Percentiles rank a stretch among this genome's conserved stretches.
These are phyloP conservation scores for Sarcophaga bullata DNA, from an alignment of 1,140 invertebrate species.

Conservation along the genomic window DNA sequence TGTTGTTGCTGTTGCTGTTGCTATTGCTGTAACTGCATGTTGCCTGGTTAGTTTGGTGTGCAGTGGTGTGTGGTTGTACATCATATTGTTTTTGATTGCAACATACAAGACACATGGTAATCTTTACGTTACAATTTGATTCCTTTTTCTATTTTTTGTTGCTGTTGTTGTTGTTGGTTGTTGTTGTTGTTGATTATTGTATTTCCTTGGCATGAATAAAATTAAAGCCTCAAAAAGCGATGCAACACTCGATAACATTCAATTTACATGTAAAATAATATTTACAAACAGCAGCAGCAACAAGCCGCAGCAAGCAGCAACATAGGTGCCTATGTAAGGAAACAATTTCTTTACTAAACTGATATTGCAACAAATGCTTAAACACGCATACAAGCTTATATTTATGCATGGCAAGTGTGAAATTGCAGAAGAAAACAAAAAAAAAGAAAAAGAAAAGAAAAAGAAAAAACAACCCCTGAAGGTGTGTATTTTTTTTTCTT, in stretches of 20 bases:
- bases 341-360: too few species aligned
- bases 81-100: neutral
- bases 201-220: neutral
- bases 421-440: neutral
- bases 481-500: neutral
- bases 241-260: slow-evolving; percentile 20
- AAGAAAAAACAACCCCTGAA: slow-evolving; percentile 11
- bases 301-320: neutral
- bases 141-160: neutral
- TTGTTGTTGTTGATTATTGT: too few species aligned
- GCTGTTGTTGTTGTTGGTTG: too few species aligned
- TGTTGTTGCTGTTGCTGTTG: neutral
- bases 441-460: too few species aligned
- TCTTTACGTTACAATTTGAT: neutral
- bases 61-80: too few species aligned
- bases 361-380: neutral
- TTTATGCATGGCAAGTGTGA: neutral
- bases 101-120: neutral
- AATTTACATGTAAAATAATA: slow-evolving; percentile 18
- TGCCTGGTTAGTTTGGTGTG: too few species aligned
- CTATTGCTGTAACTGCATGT: neutral
- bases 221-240: slow-evolving; percentile 6
- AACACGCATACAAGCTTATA: neutral
- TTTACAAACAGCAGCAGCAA: neutral
- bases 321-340: neutral